Evolutionary conservation across 2,888 invertebrate genomes (phyloP).

Genomic region (Lymantria monacha): DNA sequence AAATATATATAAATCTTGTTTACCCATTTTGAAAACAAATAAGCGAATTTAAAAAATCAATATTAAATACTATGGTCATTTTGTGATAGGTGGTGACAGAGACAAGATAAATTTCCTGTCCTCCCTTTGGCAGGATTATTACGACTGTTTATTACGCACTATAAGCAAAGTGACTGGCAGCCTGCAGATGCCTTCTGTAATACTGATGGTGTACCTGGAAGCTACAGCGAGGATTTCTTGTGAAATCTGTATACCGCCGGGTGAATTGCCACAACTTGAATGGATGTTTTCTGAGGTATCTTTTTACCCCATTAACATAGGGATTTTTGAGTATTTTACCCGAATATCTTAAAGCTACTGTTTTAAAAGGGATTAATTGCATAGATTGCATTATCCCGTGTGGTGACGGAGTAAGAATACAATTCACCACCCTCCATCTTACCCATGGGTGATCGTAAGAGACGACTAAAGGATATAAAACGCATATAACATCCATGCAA

Average conservation of each 20-base stretch:
- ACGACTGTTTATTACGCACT: constrained; percentile 66
- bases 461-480: too few species aligned
- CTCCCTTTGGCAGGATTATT: constrained; percentile 76
- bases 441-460: too few species aligned
- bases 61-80: neutral
- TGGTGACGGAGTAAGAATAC: too few species aligned
- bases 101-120: constrained; percentile 29
- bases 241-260: constrained; percentile 76
- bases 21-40: too few species aligned
- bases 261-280: constrained; percentile 47
- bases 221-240: constrained; percentile 61
- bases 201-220: constrained; percentile 66
- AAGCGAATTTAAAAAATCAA: too few species aligned
- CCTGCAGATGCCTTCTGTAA: constrained; percentile 52
- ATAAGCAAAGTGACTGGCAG: constrained; percentile 40
- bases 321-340: neutral
- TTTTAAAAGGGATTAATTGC: too few species aligned
- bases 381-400: too few species aligned
- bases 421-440: too few species aligned
- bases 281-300: constrained; percentile 68
- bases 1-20: too few species aligned
- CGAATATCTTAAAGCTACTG: neutral
- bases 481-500: too few species aligned
- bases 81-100: constrained; percentile 32
- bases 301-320: too few species aligned